Conservation (phyloP, 2,888 invertebrate genomes). For the Halocaridina rubra region DNA sequence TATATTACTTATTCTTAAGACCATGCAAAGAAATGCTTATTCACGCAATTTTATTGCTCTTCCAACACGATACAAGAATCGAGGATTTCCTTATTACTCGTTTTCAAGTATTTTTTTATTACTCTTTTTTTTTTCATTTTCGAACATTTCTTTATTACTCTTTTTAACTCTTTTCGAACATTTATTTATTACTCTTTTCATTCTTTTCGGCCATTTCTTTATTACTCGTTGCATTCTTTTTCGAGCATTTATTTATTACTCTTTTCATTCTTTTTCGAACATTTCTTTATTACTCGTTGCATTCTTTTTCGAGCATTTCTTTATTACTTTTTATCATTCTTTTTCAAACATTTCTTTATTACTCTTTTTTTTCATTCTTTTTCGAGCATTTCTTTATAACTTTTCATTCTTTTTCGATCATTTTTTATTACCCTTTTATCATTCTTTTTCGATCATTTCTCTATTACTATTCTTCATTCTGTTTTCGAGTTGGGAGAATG, state of each 20-base stretch:
- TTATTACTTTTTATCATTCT: not conserved
- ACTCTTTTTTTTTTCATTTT: not conserved
- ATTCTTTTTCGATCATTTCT: too few species aligned
- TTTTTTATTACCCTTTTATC: too few species aligned
- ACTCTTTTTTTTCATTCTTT: not conserved
- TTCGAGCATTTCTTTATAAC: too few species aligned
- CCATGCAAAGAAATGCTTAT: too few species aligned
- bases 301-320: not conserved
- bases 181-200: not conserved
- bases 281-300: not conserved
- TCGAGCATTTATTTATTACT: not conserved
- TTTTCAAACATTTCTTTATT: not conserved
- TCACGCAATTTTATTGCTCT: too few species aligned
- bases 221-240: not conserved
- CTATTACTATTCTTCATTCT: too few species aligned
- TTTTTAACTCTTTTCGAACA: not conserved
- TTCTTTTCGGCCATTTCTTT: too few species aligned
- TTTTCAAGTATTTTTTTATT: not conserved
- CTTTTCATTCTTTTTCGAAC: not conserved
- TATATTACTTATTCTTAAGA: too few species aligned
- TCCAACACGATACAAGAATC: too few species aligned
- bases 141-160: not conserved
- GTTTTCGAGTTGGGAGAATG: too few species aligned
- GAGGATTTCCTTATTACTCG: too few species aligned
- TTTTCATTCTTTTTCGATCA: too few species aligned